Evolutionary conservation across 2,797 vertebrate genomes (phyloP).

Genomic region (Numenius phaeopus): DNA sequence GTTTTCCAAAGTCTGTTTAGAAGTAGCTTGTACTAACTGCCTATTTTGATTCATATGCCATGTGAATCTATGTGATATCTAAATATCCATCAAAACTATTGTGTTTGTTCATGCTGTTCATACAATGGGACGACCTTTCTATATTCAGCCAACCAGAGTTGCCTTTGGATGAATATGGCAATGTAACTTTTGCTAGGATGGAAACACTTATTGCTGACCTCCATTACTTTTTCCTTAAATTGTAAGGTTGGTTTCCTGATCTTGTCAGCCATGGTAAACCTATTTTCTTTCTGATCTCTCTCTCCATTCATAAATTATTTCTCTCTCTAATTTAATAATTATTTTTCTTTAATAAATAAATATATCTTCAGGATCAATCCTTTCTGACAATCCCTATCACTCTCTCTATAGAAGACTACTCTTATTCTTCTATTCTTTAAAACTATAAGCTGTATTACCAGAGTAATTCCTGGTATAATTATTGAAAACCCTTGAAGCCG

Average conservation of each 20-base stretch:
- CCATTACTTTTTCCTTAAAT: neutral
- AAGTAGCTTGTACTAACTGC: neutral
- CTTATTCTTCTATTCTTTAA: neutral
- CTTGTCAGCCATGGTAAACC: neutral
- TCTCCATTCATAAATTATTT: neutral
- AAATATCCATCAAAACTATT: neutral
- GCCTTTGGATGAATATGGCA: neutral
- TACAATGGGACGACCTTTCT: neutral
- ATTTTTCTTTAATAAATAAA: neutral
- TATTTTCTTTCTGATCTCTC: neutral
- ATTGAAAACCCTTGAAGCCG: neutral
- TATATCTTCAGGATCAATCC: neutral
- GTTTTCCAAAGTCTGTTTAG: neutral
- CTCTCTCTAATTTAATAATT: neutral
- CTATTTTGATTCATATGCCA: neutral
- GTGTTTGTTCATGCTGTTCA: neutral
- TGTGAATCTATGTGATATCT: neutral
- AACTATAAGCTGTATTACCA: neutral
- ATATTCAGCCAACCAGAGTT: fast-evolving
- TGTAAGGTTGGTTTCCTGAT: neutral
- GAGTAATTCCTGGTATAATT: neutral
- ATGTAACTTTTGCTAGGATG: neutral
- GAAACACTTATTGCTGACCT: neutral
- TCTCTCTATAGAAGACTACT: neutral
- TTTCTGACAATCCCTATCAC: neutral